phyloP scores from a whole-genome alignment of 2,888 invertebrate genomes.

The Pomacea canaliculata region DNA sequence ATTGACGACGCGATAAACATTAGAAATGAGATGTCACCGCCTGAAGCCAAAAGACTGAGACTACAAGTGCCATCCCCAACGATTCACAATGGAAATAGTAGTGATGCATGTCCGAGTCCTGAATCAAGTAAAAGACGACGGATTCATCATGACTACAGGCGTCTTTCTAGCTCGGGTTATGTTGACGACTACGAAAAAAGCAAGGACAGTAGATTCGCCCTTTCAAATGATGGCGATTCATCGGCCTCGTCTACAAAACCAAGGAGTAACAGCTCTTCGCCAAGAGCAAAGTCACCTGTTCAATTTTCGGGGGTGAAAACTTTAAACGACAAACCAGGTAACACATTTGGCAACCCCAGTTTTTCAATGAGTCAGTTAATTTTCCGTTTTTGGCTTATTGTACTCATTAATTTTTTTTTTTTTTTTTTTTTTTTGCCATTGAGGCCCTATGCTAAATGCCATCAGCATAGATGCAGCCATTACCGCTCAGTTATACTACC shows the following conservation, averaged over 20 bases:
- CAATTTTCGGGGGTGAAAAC: conserved; percentile 2
- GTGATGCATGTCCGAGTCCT: conserved; percentile 50
- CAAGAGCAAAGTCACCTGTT: conserved; percentile 42
- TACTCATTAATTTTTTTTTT: too few species aligned
- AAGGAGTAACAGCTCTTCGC: conserved; percentile 36
- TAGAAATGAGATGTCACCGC: conserved; percentile 26
- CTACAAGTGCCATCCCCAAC: conserved; percentile 38
- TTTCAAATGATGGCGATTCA: conserved; percentile 30
- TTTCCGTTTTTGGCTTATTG: too few species aligned
- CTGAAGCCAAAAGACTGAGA: conserved; percentile 49
- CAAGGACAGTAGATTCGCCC: conserved; percentile 35
- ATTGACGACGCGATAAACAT: conserved; percentile 21
- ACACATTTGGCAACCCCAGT: too few species aligned
- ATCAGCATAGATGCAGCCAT: too few species aligned
- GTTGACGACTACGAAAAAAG: conserved; percentile 65
- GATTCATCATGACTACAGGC: conserved; percentile 67
- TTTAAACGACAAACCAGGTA: too few species aligned
- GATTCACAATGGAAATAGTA: conserved; percentile 14
- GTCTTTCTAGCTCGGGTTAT: conserved; percentile 68
- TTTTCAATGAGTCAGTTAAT: too few species aligned
- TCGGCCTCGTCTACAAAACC: conserved; percentile 35
- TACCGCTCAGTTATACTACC: too few species aligned
- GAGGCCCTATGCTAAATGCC: too few species aligned
- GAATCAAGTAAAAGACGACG: conserved; percentile 62
- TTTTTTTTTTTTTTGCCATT: too few species aligned